Evolutionary conservation across 2,113 vertebrate species (phyloP).

Genomic region (Dunckerocampus dactyliophorus): DNA sequence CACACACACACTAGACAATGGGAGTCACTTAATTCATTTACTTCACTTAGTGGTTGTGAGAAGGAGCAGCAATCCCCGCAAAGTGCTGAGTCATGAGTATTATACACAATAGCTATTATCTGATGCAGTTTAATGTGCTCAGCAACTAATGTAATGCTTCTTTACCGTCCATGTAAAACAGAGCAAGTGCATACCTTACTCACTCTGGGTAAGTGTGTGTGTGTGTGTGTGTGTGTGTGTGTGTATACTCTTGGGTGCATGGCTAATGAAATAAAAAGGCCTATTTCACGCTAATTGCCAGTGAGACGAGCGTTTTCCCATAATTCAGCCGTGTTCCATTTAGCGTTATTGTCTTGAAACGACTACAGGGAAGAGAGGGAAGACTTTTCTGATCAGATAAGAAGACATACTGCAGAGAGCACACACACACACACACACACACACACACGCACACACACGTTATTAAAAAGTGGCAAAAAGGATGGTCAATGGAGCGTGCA

Average conservation of each 20-base stretch:
- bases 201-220: constrained; percentile 5
- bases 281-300: constrained; percentile 37
- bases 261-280: constrained; percentile 42
- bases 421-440: too few species aligned
- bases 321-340: constrained; percentile 20
- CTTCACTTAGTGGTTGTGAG: constrained; percentile 47
- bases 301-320: constrained; percentile 26
- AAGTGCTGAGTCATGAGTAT: constrained; percentile 55
- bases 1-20: background rate
- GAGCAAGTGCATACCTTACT: background rate
- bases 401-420: too few species aligned
- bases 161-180: constrained; percentile 25
- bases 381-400: too few species aligned
- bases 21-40: constrained; percentile 23
- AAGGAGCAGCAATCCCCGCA: constrained; percentile 22
- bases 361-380: background rate
- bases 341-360: constrained; percentile 28
- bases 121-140: constrained; percentile 12
- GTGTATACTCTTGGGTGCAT: constrained; percentile 19
- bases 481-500: too few species aligned
- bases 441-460: too few species aligned
- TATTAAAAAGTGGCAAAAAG: background rate
- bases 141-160: constrained; percentile 35
- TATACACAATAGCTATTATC: constrained; percentile 19
- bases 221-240: background rate